Evolutionary conservation across 2,888 invertebrate genomes (phyloP).

Genomic region (Andricus curvator): DNA sequence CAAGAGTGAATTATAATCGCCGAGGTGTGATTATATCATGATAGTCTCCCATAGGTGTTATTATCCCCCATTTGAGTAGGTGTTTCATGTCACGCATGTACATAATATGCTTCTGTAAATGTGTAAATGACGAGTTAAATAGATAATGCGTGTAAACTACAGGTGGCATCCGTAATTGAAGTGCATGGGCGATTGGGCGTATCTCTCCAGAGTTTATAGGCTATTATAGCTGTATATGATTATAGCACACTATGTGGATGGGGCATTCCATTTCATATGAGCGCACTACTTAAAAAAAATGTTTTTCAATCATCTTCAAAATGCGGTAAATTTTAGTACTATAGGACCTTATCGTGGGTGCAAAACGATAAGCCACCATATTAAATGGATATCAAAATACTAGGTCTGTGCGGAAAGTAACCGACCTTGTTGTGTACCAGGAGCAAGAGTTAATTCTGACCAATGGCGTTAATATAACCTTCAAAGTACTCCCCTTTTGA

Average conservation of each 20-base stretch:
- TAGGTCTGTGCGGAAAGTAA: no score
- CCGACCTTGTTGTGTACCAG: no score
- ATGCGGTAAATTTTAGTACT: no score
- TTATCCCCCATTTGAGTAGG: not conserved
- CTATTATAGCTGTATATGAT: not conserved
- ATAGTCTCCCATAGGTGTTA: not conserved
- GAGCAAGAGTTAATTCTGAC: no score
- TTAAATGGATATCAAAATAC: no score
- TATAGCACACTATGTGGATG: not conserved
- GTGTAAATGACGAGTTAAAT: not conserved
- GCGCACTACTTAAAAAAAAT: no score
- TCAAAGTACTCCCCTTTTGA: no score
- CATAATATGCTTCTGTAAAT: not conserved
- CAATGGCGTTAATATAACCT: no score
- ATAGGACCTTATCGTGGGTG: no score
- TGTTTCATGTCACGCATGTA: not conserved
- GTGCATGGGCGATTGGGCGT: not conserved
- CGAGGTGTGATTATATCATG: not conserved
- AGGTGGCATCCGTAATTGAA: conserved; percentile 17
- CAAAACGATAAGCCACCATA: no score
- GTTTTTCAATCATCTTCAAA: no score
- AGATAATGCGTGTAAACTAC: conserved; percentile 21
- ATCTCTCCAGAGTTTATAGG: not conserved
- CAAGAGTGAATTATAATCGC: not conserved
- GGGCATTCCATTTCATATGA: no score